These are phyloP conservation scores for Tipula lateralis DNA, from an alignment of 2,888 invertebrate species.

Conservation along the genomic window DNA sequence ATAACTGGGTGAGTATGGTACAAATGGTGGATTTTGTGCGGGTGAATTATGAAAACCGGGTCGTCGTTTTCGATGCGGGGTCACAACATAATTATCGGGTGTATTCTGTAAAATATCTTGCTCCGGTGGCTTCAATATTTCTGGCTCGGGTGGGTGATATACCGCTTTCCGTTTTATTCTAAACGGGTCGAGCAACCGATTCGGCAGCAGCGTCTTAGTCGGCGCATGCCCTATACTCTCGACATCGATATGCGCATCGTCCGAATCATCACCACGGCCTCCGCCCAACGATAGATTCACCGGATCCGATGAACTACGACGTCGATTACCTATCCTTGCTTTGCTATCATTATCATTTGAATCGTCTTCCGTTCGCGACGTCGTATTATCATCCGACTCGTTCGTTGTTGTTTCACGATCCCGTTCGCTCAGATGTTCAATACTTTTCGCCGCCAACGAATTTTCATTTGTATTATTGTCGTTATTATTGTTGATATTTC, in stretches of 20 bases:
- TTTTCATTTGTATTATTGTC: background rate
- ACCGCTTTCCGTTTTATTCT: slow-evolving; percentile 56
- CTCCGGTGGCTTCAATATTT: slow-evolving; percentile 56
- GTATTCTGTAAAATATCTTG: slow-evolving; percentile 67
- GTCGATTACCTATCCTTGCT: slow-evolving; percentile 52
- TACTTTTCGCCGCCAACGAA: background rate
- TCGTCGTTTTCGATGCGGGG: slow-evolving; percentile 78
- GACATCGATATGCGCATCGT: slow-evolving; percentile 54
- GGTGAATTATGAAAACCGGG: slow-evolving; percentile 85
- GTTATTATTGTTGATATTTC: background rate
- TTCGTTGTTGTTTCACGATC: slow-evolving; percentile 42
- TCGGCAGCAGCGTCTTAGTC: slow-evolving; percentile 44
- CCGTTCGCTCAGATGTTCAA: background rate
- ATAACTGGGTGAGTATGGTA: slow-evolving; percentile 73
- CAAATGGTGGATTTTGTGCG: slow-evolving; percentile 81
- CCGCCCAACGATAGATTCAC: slow-evolving; percentile 67
- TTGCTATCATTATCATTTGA: slow-evolving; percentile 49
- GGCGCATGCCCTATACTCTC: slow-evolving; percentile 52
- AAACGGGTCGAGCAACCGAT: slow-evolving; percentile 49
- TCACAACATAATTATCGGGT: slow-evolving; percentile 80
- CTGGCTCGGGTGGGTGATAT: slow-evolving; percentile 64
- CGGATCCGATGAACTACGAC: slow-evolving; percentile 73
- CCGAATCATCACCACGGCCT: slow-evolving; percentile 56
- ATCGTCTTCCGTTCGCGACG: slow-evolving; percentile 43
- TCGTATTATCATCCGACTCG: slow-evolving; percentile 20